Evolutionary conservation across 2,113 vertebrate genomes (phyloP), one percentile per base, ranked within the genome.

Genomic region (Channa maculata): DNA sequence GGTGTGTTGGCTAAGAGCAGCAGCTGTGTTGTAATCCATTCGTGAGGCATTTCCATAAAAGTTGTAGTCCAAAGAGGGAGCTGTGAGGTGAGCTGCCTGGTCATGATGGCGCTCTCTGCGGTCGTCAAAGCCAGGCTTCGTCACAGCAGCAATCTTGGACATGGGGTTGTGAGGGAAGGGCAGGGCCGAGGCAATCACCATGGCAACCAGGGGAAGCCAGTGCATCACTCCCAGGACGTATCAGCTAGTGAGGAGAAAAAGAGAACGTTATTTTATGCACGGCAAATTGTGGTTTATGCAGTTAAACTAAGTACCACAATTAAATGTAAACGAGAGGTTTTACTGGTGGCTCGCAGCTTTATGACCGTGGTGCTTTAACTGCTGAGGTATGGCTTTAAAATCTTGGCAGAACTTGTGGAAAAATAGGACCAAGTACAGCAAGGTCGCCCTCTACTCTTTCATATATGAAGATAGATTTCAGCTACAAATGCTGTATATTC

Each of bases 191-290:
- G 93, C 93, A 76, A 95, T 94, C 94, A 95, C 94, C 94, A 95
- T 95, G 94, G 94, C 94, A 95, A 95, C 94, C 94, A 95, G 92
- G 92, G 94, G 94, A 94, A 95, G 94, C 94, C 94, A 95, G 94
- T 93, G 94, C 94, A 95, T 95, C 93, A 95, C 94, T 95, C 91
- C 94, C 94, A 93, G 76, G 88, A 94, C 92, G 92, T 94, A 92
- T 95, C 94, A 95, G 92, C 94, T 95, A 83, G 54, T 8, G 43
- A 83, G 33, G 50, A 79, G 24, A 63, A 6, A 68, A n/a, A 69
- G 43, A 48, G 41, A 45, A 77, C 44, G 64, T 87, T 80, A 87
- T 46, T 85, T 88, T 65, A 75, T 8, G 65, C 64, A 69, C 67
- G 50, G 51, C 66, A 86, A 60, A 73, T 5, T 33, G 64, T 15